Percentiles rank a stretch among this genome's conserved stretches.
These are phyloP conservation scores for Leptinotarsa texana DNA, from an alignment of 1,140 invertebrate genomes.

Conservation along the genomic window DNA sequence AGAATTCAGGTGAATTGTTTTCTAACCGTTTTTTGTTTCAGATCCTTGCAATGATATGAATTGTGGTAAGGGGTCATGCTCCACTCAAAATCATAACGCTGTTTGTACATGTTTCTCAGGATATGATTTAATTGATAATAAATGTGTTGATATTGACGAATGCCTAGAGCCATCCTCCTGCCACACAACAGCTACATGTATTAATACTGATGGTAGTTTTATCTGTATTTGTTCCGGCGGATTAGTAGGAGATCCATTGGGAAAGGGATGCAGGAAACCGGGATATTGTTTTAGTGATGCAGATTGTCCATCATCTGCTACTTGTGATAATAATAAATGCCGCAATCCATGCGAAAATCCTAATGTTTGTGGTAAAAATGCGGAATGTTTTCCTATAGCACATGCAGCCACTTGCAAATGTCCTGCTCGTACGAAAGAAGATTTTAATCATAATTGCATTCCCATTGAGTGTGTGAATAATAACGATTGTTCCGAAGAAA, in stretches of 20 bases:
- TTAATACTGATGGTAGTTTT: slow-evolving; percentile 77
- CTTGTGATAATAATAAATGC: slow-evolving; percentile 77
- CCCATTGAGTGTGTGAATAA: slow-evolving; percentile 79
- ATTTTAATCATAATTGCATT: slow-evolving; percentile 72
- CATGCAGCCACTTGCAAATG: slow-evolving; percentile 78
- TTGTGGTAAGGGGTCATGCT: slow-evolving; percentile 76
- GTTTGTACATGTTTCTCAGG: slow-evolving; percentile 77
- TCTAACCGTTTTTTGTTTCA: slow-evolving; percentile 47
- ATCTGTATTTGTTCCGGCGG: slow-evolving; percentile 76
- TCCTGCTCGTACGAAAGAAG: slow-evolving; percentile 72
- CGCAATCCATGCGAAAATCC: slow-evolving; percentile 75
- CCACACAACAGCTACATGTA: slow-evolving; percentile 75
- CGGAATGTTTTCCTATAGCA: slow-evolving; percentile 69
- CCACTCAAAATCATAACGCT: slow-evolving; percentile 69
- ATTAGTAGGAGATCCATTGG: slow-evolving; percentile 75
- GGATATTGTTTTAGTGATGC: slow-evolving; percentile 80
- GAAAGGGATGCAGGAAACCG: slow-evolving; percentile 70
- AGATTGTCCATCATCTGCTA: slow-evolving; percentile 78
- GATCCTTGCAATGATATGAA: slow-evolving; percentile 76
- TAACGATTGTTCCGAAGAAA: slow-evolving; percentile 70
- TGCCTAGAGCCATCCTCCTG: slow-evolving; percentile 75
- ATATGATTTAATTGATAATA: slow-evolving; percentile 67
- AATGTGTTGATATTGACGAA: slow-evolving; percentile 82
- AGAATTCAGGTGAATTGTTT: not conserved
- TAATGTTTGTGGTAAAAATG: slow-evolving; percentile 73